These are phyloP conservation scores for Rousettus leschenaultii DNA, from an alignment of 2,113 vertebrate species.

Conservation along the genomic window DNA sequence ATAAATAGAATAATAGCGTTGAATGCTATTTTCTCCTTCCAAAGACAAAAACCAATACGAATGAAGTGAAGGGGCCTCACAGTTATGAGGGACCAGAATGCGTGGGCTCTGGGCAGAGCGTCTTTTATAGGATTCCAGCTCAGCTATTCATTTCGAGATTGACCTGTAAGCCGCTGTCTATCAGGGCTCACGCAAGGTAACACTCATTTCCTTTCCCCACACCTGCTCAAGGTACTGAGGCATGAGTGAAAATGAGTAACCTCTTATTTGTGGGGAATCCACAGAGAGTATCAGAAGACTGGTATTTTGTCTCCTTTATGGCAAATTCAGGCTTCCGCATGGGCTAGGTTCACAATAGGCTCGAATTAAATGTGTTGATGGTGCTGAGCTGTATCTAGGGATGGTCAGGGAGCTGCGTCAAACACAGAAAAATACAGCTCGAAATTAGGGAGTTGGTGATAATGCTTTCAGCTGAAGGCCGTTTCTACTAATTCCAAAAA, in stretches of 20 bases:
- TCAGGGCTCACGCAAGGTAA: neutral
- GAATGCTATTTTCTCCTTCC: neutral
- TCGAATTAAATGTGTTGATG: neutral
- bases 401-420: neutral
- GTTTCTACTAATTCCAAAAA: neutral
- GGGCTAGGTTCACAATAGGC: neutral
- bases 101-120: neutral
- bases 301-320: neutral
- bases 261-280: neutral
- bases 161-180: neutral
- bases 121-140: neutral
- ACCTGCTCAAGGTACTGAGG: neutral
- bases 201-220: neutral
- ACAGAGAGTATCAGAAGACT: neutral
- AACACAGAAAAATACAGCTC: neutral
- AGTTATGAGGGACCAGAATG: neutral
- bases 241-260: neutral
- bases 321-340: neutral
- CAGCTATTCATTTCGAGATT: neutral
- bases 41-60: conserved; percentile 26
- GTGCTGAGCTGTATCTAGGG: neutral
- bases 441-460: neutral
- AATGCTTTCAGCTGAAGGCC: neutral
- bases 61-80: neutral
- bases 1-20: conserved; percentile 16